These are phyloP conservation scores for Rhabditophanes sp. DNA, from an alignment of 2,888 invertebrate genomes.

Conservation along the genomic window DNA sequence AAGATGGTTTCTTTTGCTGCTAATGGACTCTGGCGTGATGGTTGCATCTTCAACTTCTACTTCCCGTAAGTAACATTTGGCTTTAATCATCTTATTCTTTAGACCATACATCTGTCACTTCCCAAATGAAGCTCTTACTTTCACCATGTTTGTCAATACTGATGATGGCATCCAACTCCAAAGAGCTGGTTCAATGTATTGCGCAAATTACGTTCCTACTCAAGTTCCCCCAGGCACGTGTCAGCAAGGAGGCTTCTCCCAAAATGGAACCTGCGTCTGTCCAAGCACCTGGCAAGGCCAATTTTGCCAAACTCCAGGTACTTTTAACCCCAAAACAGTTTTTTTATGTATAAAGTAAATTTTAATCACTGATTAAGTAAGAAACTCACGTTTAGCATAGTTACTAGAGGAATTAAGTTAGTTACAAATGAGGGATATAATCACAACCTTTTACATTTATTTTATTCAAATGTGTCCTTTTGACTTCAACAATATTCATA, in stretches of 20 bases:
- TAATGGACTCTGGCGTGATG: constrained; percentile 5
- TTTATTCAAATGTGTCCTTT: no score
- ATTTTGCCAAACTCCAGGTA: constrained; percentile 17
- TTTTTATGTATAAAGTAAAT: no score
- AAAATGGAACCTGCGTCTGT: constrained; percentile 25
- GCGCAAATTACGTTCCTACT: constrained; percentile 17
- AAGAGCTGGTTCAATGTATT: constrained; percentile 25
- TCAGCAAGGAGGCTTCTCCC: constrained; percentile 25
- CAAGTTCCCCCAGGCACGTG: constrained; percentile 18
- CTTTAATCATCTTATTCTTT: no score
- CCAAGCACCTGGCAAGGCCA: constrained; percentile 18
- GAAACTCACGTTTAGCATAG: no score
- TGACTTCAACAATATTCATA: no score
- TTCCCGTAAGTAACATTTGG: constrained; percentile 2
- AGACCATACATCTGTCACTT: no score
- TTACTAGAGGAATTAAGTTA: no score
- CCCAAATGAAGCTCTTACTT: constrained; percentile 21
- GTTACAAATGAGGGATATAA: no score
- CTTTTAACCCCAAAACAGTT: no score
- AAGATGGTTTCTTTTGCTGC: constrained; percentile 6
- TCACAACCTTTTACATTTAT: no score
- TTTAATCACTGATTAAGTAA: no score
- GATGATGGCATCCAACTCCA: constrained; percentile 18
- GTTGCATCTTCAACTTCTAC: constrained; percentile 2
- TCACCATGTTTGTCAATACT: constrained; percentile 21